A percentile compares a stretch with the other conserved stretches of the same genome.
Conservation (phyloP, 2,888 invertebrate species). For the Spodoptera exigua region DNA sequence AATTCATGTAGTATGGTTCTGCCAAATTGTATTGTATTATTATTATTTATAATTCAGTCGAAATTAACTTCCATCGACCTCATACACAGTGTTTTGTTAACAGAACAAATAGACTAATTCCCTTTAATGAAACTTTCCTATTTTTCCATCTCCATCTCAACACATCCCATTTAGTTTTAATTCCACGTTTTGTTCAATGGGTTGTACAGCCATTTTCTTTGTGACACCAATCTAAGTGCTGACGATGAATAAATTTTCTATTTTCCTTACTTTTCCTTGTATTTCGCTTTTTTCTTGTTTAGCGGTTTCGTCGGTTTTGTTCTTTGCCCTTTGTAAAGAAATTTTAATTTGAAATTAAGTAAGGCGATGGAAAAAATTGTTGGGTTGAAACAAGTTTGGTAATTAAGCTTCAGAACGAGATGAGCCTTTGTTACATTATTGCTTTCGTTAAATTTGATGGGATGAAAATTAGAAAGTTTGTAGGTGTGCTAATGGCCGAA, state of each 20-base stretch:
- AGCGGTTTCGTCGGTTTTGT: constrained; percentile 58
- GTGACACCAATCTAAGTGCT: constrained; percentile 62
- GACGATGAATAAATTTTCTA: constrained; percentile 77
- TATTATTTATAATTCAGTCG: no score
- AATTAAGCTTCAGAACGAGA: constrained; percentile 44
- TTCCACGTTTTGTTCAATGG: constrained; percentile 65
- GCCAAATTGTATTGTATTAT: no score
- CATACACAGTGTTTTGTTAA: constrained; percentile 8
- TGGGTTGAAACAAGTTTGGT: constrained; percentile 54
- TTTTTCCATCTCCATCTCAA: constrained; percentile 38
- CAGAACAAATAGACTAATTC: constrained; percentile 32
- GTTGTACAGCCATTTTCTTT: constrained; percentile 58
- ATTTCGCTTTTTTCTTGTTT: constrained; percentile 59
- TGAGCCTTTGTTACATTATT: constrained; percentile 43
- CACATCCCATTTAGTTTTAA: constrained; percentile 67
- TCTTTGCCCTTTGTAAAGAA: constrained; percentile 58
- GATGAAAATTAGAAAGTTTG: constrained; percentile 39
- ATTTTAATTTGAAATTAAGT: constrained; percentile 67
- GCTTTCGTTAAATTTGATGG: constrained; percentile 44
- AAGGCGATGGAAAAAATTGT: constrained; percentile 44
- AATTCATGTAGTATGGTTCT: no score
- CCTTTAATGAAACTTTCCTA: constrained; percentile 40
- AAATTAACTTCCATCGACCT: no score
- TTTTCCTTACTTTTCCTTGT: constrained; percentile 62
- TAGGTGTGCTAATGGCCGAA: constrained; percentile 25